Percentiles rank a stretch among this genome's conserved stretches.
Evolutionary conservation across 1,140 invertebrate species (phyloP).

Genomic region (Aporrectodea caliginosa): DNA sequence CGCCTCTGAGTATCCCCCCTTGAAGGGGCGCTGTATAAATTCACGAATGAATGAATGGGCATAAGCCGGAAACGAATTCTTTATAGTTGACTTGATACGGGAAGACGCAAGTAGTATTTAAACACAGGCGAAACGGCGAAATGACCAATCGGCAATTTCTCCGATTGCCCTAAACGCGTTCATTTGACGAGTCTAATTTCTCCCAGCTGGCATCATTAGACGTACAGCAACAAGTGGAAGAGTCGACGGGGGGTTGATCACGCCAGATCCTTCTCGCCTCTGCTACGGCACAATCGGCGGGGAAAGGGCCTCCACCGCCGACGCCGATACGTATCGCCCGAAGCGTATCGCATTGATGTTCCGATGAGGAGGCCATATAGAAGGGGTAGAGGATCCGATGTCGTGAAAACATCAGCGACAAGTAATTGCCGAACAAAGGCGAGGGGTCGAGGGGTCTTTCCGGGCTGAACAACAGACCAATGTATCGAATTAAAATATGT

Average conservation of each 20-base stretch:
- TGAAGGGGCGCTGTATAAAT: too few species aligned
- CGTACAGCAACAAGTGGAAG: not conserved
- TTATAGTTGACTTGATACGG: too few species aligned
- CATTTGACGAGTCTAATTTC: not conserved
- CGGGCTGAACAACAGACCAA: not conserved
- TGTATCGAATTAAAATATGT: not conserved
- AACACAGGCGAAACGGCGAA: too few species aligned
- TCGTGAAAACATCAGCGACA: not conserved
- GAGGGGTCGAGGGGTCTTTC: not conserved
- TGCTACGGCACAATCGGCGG: not conserved
- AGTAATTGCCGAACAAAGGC: not conserved
- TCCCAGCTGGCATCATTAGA: not conserved
- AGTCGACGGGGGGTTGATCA: not conserved
- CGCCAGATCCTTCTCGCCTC: not conserved
- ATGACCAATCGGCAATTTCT: too few species aligned
- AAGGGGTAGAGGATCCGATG: not conserved
- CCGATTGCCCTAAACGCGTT: too few species aligned
- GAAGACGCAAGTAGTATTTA: too few species aligned
- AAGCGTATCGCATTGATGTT: too few species aligned
- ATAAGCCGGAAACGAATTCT: too few species aligned
- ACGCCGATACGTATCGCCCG: not conserved
- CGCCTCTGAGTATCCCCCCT: too few species aligned
- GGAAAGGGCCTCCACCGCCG: not conserved
- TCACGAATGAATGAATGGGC: too few species aligned
- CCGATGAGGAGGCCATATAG: not conserved